Evolutionary conservation across 2,113 vertebrate genomes (phyloP).

Genomic region (Sigmodon hispidus): DNA sequence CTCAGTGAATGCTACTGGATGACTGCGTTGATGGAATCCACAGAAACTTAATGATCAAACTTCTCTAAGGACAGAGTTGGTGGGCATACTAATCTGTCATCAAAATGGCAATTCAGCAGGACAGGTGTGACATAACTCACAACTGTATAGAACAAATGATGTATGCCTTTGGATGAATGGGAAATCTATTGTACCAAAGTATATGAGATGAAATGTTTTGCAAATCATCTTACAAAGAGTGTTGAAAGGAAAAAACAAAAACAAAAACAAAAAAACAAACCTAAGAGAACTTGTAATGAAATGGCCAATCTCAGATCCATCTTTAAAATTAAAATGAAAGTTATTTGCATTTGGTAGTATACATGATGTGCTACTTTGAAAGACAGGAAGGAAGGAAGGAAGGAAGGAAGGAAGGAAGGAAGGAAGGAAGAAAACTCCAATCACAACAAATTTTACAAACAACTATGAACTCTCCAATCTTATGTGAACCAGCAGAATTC

Average conservation of each 20-base stretch:
- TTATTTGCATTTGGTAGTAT: conserved; percentile 58
- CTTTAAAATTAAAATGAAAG: conserved; percentile 78
- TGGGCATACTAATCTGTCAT: conserved; percentile 49
- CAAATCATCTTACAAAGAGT: too few species aligned
- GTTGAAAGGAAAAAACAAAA: background rate
- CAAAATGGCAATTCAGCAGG: conserved; percentile 70
- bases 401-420: too few species aligned
- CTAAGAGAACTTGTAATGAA: conserved; percentile 73
- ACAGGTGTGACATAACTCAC: background rate
- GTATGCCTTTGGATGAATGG: conserved; percentile 71
- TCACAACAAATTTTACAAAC: conserved; percentile 59
- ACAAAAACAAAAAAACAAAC: too few species aligned
- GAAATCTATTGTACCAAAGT: conserved; percentile 55
- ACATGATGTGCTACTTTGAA: conserved; percentile 69
- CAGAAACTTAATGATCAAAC: background rate
- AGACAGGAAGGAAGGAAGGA: background rate
- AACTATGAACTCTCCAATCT: conserved; percentile 56
- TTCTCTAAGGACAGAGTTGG: conserved; percentile 24
- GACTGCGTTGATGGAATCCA: background rate
- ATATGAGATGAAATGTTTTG: too few species aligned
- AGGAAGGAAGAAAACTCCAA: background rate
- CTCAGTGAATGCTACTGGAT: background rate
- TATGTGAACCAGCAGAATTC: conserved; percentile 13
- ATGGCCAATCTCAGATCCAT: conserved; percentile 66
- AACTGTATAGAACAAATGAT: background rate